Conservation (phyloP, 1,140 invertebrate genomes). For the Andrena cerasifolii region DNA sequence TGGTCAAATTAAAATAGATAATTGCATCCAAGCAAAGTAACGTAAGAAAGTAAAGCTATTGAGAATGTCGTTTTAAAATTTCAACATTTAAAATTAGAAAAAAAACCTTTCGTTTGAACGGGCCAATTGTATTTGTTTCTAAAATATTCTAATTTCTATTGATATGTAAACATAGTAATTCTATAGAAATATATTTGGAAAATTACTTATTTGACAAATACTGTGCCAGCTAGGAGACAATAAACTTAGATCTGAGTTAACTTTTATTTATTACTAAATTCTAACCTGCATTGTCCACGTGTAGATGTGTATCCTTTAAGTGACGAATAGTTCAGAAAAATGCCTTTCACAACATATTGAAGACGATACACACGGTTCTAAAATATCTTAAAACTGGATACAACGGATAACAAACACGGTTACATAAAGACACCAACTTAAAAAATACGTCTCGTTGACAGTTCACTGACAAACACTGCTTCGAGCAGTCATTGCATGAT, state of each 20-base stretch:
- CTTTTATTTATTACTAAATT: conserved; percentile 17
- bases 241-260: background rate
- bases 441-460: too few relatives aligned
- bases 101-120: too few relatives aligned
- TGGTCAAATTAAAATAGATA: too few relatives aligned
- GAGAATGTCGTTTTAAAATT: background rate
- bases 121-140: background rate
- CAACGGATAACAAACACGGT: too few relatives aligned
- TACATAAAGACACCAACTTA: too few relatives aligned
- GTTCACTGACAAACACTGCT: too few relatives aligned
- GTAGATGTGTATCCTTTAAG: background rate
- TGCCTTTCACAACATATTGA: background rate
- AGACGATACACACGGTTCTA: background rate
- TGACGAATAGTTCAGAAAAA: background rate
- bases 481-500: too few relatives aligned
- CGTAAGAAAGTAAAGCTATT: too few relatives aligned
- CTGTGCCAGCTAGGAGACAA: background rate
- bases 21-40: too few relatives aligned
- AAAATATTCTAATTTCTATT: background rate
- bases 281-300: conserved; percentile 56
- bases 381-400: background rate
- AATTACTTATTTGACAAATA: too few relatives aligned
- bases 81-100: background rate
- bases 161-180: too few relatives aligned
- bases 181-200: background rate